Percentiles rank a stretch among this genome's conserved stretches.
phyloP scores from a whole-genome alignment of 2,888 invertebrate species.

The Brenthis ino region DNA sequence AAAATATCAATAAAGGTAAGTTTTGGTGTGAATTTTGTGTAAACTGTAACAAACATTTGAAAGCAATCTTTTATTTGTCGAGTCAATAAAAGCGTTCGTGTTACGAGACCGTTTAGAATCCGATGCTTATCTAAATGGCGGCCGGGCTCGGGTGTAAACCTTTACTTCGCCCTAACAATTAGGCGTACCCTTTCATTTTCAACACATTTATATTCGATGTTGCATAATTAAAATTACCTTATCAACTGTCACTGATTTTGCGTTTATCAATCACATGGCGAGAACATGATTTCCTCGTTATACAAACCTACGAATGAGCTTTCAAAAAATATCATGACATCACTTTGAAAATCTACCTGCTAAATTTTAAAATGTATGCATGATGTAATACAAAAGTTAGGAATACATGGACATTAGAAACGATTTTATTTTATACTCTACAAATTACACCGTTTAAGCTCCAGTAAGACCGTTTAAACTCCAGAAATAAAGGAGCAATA shows the following conservation, averaged over 20 bases:
- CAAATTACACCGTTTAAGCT: neutral
- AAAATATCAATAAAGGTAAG: constrained; percentile 12
- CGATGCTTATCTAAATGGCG: constrained; percentile 74
- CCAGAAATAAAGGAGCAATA: neutral
- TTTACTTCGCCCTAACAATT: constrained; percentile 60
- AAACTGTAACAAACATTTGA: constrained; percentile 45
- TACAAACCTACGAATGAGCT: too few relatives aligned
- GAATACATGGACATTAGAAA: too few relatives aligned
- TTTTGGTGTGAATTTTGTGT: constrained; percentile 27
- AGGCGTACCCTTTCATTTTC: constrained; percentile 42
- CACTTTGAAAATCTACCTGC: too few relatives aligned
- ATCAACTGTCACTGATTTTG: neutral
- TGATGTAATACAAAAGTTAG: too few relatives aligned
- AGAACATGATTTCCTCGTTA: too few relatives aligned
- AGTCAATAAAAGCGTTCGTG: constrained; percentile 70
- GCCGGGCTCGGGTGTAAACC: constrained; percentile 64
- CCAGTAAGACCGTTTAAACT: neutral
- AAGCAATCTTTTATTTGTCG: constrained; percentile 59
- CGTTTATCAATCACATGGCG: neutral
- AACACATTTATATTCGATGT: constrained; percentile 27
- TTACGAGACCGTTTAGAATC: constrained; percentile 65
- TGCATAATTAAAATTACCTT: constrained; percentile 18
- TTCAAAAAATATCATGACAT: too few relatives aligned
- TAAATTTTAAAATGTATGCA: too few relatives aligned
- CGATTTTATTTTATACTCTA: neutral